Conservation (phyloP, 2,888 invertebrate species). For the Pegoplata infirma region DNA sequence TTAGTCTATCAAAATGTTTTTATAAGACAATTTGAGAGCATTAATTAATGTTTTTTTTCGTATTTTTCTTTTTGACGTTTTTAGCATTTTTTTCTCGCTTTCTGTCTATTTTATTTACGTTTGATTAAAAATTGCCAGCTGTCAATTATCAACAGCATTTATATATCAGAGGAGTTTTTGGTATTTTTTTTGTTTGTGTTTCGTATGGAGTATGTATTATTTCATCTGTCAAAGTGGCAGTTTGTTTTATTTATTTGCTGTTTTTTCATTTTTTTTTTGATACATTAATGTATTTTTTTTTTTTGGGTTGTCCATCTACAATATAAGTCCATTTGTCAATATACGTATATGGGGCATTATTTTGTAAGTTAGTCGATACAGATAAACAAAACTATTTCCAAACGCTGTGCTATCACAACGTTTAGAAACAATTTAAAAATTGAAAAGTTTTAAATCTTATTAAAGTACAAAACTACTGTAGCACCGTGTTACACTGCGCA, state of each 20-base stretch:
- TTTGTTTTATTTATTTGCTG: conserved; percentile 11
- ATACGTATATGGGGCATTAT: too few relatives aligned
- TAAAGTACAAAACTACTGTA: too few relatives aligned
- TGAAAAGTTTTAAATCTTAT: too few relatives aligned
- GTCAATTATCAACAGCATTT: conserved; percentile 55
- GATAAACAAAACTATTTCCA: too few relatives aligned
- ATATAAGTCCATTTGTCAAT: conserved; percentile 53
- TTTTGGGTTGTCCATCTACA: conserved; percentile 19
- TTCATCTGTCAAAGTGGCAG: conserved; percentile 56
- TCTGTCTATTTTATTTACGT: conserved; percentile 31
- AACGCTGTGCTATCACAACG: too few relatives aligned
- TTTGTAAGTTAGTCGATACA: too few relatives aligned
- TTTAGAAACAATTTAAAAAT: too few relatives aligned
- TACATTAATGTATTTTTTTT: not conserved
- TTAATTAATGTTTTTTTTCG: conserved; percentile 54
- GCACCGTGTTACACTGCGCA: too few relatives aligned
- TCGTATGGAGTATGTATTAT: conserved; percentile 10
- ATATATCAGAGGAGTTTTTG: conserved; percentile 49
- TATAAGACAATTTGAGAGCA: conserved; percentile 27
- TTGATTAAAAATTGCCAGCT: conserved; percentile 61
- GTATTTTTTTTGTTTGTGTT: conserved; percentile 7
- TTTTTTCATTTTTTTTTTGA: not conserved
- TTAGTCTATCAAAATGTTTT: conserved; percentile 21
- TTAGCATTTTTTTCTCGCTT: not conserved
- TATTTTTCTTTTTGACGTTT: conserved; percentile 5